phyloP scores from a whole-genome alignment of 1,140 invertebrate species.

The Drosophila nebulosa region DNA sequence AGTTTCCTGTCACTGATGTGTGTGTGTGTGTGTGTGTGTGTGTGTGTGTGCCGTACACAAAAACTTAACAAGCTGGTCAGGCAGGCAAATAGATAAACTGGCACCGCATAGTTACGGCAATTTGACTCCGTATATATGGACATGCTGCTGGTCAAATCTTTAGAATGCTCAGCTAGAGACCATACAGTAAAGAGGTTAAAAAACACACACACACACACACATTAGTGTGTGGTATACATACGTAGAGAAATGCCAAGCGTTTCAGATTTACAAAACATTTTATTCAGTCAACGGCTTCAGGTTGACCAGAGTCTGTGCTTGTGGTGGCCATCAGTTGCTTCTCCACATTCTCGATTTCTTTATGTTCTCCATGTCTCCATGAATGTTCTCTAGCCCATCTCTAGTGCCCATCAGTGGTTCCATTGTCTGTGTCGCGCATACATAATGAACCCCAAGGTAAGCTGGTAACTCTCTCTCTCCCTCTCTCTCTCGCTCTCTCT shows the following conservation, averaged over 20 bases:
- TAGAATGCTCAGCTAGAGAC: slow-evolving; percentile 9
- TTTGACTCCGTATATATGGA: slow-evolving; percentile 53
- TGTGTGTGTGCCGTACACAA: slow-evolving; percentile 4
- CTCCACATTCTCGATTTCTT: not conserved
- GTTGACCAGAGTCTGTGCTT: slow-evolving; percentile 43
- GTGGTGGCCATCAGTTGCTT: slow-evolving; percentile 14
- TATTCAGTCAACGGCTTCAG: slow-evolving; percentile 54
- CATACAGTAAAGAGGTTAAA: not conserved
- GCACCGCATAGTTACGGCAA: slow-evolving; percentile 56
- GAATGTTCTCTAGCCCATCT: no score
- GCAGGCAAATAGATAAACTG: slow-evolving; percentile 66
- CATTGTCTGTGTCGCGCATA: slow-evolving; percentile 77
- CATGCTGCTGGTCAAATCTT: slow-evolving; percentile 25
- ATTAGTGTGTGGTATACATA: not conserved
- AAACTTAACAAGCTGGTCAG: slow-evolving; percentile 62
- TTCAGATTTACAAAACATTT: slow-evolving; percentile 78
- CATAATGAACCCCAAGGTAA: slow-evolving; percentile 60
- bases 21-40: not conserved
- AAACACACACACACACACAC: not conserved
- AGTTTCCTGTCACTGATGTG: not conserved
- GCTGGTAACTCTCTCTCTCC: slow-evolving; percentile 20
- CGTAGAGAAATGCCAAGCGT: slow-evolving; percentile 42
- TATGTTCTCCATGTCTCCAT: not conserved
- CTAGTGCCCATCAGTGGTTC: slow-evolving; percentile 68
- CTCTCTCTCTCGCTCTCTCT: no score